Conservation (phyloP, 2,888 invertebrate genomes). For the Tipula vernalis region DNA sequence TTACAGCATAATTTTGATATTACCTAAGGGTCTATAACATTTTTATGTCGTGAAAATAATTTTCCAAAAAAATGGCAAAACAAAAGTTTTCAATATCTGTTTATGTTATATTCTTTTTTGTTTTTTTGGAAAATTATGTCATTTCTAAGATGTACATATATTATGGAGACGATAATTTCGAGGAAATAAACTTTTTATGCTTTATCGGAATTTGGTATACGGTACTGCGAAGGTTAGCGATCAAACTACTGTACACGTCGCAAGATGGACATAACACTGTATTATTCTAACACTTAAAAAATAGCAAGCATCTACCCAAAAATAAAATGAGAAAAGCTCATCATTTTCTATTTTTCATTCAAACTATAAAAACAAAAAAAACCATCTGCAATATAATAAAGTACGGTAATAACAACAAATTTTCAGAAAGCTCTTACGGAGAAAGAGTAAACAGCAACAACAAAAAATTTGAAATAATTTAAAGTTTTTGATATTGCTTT, state of each 20-base stretch:
- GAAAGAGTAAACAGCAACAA: neutral
- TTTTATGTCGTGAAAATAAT: constrained; percentile 4
- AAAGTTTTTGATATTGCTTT: neutral
- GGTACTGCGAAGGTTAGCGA: neutral
- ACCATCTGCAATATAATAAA: neutral
- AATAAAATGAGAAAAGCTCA: neutral
- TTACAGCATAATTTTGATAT: neutral
- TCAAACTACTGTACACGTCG: no score
- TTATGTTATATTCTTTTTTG: neutral
- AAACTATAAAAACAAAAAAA: neutral
- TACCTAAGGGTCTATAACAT: neutral
- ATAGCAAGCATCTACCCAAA: neutral
- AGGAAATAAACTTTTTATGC: neutral
- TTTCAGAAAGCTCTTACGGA: neutral
- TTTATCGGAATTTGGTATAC: neutral
- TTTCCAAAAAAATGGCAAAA: neutral
- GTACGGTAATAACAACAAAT: neutral
- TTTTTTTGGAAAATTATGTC: neutral
- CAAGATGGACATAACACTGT: neutral
- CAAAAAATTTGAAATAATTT: neutral
- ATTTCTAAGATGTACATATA: neutral
- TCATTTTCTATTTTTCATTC: neutral
- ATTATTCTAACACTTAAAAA: neutral
- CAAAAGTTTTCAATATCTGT: neutral
- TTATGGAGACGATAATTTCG: neutral